Base-by-base conservation (phyloP, 2,888 invertebrate genomes). In the Rhingia rostrata region DNA sequence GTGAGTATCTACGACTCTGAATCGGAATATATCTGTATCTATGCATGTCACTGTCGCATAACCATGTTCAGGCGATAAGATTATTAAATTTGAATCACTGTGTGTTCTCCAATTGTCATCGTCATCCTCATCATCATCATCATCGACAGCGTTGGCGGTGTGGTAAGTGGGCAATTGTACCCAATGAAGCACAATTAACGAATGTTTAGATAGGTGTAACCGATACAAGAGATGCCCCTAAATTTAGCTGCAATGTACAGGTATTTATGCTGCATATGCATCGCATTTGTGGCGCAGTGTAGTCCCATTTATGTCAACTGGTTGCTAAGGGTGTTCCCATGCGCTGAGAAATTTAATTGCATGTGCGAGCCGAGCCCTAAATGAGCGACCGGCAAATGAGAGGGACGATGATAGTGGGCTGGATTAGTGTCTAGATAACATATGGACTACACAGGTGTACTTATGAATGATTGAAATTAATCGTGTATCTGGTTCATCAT, bases 381-480 rank as follows among this genome's bases (percentile, higher is more conserved):
- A 32, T 12, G 41, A 41, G 41, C 30, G 14, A 54, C 51, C 12
- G n/a, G 12, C 22, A 22, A 22, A 22, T 22, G 22, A 22, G 22
- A 2, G 22, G 22, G 22, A 2, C 2, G 1, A 22, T 22, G 22
- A 22, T 22, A 22, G 22, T 2, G 22, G 22, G 22, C 1, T 22
- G 22, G 22, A 22, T 22, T 22, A 22, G 1, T 22, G 22, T 2
- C 22, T 2, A 63, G 58, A 56, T 60, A 73, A 61, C 60, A 61
- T 49, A 41, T 54, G 12, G 10, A 32, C 14, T 39, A 72, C 22
- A 39, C 56, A 67, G 32, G 61, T 69, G 2, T 22, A 54, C 49
- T 74, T 74, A 74, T 14, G 41, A 32, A 37, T 61, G 60, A 74
- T 74, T 74, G 53, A 43, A 72, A 73, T 73, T 60, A 73, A 49